Evolutionary conservation across 1,140 invertebrate species (phyloP).

Genomic region (Doryteuthis pealeii): DNA sequence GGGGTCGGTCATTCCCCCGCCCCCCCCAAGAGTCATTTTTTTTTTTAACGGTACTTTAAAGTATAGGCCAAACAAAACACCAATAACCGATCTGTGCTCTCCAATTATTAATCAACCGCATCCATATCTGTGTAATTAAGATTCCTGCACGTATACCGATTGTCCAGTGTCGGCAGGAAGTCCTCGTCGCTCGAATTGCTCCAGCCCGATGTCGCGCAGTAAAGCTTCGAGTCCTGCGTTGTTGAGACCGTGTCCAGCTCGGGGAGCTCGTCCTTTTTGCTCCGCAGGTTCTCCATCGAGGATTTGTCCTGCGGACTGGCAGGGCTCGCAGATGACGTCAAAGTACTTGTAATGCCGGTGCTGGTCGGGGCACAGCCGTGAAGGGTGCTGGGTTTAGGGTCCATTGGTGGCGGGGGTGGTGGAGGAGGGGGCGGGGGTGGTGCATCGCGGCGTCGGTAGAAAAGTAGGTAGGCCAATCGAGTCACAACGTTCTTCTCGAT

Average conservation of each 20-base stretch:
- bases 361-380: not conserved
- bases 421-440: constrained; percentile 13
- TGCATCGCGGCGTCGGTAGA: constrained; percentile 57
- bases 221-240: not conserved
- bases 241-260: not conserved
- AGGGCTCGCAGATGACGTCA: not conserved
- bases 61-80: no score
- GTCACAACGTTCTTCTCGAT: constrained; percentile 58
- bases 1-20: no score
- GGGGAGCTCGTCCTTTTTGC: not conserved
- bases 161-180: constrained; percentile 19
- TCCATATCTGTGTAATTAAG: constrained; percentile 53
- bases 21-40: no score
- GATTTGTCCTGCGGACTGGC: constrained; percentile 18
- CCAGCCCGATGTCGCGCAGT: constrained; percentile 11
- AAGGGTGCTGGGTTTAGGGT: not conserved
- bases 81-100: no score
- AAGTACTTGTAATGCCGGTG: constrained; percentile 13
- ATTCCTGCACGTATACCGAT: constrained; percentile 11
- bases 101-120: constrained; percentile 51
- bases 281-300: not conserved
- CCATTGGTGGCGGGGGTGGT: constrained; percentile 1
- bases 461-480: constrained; percentile 61
- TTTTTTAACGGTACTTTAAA: no score
- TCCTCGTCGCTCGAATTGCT: constrained; percentile 18